These are phyloP conservation scores for Tinea trinotella DNA, from an alignment of 2,888 invertebrate genomes.

Conservation along the genomic window DNA sequence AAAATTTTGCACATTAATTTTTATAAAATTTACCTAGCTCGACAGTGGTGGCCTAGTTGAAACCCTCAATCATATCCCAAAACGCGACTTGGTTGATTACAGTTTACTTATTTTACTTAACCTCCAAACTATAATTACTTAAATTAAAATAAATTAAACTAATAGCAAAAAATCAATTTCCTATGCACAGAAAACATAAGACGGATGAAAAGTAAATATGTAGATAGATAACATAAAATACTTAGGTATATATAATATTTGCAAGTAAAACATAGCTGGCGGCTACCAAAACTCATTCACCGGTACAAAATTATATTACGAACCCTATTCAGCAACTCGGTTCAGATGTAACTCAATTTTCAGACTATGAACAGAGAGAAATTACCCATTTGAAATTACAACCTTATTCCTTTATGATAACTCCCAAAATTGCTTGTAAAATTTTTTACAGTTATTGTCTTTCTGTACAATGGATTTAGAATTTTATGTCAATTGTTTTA, in stretches of 20 bases:
- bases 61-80: too few relatives aligned
- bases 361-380: background rate
- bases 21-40: too few relatives aligned
- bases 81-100: too few relatives aligned
- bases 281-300: conserved; percentile 72
- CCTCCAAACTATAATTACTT: too few relatives aligned
- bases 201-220: background rate
- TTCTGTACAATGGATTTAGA: background rate
- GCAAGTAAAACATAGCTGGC: conserved; percentile 50
- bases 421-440: background rate
- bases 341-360: conserved; percentile 54
- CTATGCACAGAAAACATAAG: background rate
- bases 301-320: conserved; percentile 63
- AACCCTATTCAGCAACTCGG: conserved; percentile 45
- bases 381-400: background rate
- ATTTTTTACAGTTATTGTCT: background rate
- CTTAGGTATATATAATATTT: conserved; percentile 19
- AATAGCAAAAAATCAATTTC: too few relatives aligned
- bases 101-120: too few relatives aligned
- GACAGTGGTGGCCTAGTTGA: too few relatives aligned
- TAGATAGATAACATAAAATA: background rate
- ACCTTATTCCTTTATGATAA: background rate
- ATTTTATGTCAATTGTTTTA: background rate
- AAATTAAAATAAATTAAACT: too few relatives aligned
- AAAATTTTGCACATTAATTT: too few relatives aligned